Base-by-base conservation (phyloP, 2,888 invertebrate genomes). In the Lordiphosa fenestrarum region DNA sequence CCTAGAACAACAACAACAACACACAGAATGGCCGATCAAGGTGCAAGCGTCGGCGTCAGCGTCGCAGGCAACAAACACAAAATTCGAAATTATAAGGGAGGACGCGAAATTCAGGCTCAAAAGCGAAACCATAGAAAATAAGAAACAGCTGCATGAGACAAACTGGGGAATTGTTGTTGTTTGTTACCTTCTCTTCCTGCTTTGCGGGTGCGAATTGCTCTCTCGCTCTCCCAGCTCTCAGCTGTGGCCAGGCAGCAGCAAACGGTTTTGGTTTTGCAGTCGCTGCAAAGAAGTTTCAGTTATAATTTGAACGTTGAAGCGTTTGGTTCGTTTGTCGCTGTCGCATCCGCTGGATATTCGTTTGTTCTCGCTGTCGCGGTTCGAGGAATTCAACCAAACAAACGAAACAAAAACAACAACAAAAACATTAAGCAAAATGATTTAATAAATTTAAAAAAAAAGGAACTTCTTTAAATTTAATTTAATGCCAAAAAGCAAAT, bases 111-210 rank as follows among this genome's bases (percentile, higher is more conserved):
- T 61, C 70, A 74, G 66, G 65, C 67, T 63, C 71, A 75, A 73
- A 82, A 66, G 53, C 60, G 66, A 76, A 76, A 77, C 81, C 76
- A 74, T 80, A 83, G 84, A 83, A 81, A 78, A 77, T 82, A 84
- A 70, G 69, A 83, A 84, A 85, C 84, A 85, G 84, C 84, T 85
- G 84, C 84, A 73, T 66, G 70, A 59, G 50, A 50, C 39, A n/a
- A 12, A 12, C 37, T 38, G 25, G 30, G 30, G 9, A 37, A 30
- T n/a, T 36, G 42, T 51, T 46, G 21, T 60, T 47, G 62, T 42
- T 53, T 47, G 62, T 42, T 53, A 47, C 53, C 46, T 69, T 40
- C 30, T 33, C 41, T 36, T 1, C 19, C 42, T 42, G 46, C 42
- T 23, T 65, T 41, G 42, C 51, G 50, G 48, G 25, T 49, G 49